These are phyloP conservation scores for Ambastaia sidthimunki DNA, from an alignment of 2,797 vertebrate genomes.

Conservation along the genomic window DNA sequence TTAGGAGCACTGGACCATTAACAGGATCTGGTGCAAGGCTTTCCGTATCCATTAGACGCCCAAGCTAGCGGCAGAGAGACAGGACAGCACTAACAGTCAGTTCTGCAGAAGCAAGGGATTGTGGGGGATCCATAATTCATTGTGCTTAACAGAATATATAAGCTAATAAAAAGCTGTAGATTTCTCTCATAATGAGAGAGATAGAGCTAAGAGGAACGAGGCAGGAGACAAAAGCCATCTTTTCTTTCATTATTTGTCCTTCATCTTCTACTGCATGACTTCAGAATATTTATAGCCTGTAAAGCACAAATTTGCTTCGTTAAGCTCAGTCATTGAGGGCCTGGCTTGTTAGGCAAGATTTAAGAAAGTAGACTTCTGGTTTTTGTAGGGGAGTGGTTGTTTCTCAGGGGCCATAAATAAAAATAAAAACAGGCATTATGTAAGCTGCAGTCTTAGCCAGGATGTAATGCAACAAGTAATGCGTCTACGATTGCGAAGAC, in stretches of 20 bases:
- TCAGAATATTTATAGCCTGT: conserved; percentile 9
- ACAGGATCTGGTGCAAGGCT: conserved; percentile 58
- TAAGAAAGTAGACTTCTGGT: conserved; percentile 30
- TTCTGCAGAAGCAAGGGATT: conserved; percentile 41
- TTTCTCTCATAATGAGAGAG: conserved; percentile 55
- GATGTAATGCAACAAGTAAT: conserved; percentile 48
- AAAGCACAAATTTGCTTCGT: not conserved
- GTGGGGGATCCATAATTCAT: conserved; percentile 70
- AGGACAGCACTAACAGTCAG: conserved; percentile 60
- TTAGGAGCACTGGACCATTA: conserved; percentile 66
- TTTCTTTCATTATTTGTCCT: not conserved
- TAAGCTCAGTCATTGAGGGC: not conserved
- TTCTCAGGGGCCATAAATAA: conserved; percentile 15
- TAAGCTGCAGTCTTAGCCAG: conserved; percentile 55
- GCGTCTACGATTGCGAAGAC: conserved; percentile 47
- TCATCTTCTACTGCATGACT: conserved; percentile 1
- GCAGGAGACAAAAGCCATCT: conserved; percentile 32
- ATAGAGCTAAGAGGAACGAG: conserved; percentile 22
- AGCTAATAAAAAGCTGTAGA: conserved; percentile 61
- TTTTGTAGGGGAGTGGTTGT: conserved; percentile 20
- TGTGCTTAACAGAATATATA: conserved; percentile 68
- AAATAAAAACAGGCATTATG: conserved; percentile 55
- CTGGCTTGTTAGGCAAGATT: conserved; percentile 51
- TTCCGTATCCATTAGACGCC: conserved; percentile 70
- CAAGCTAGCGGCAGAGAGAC: conserved; percentile 44